A percentile compares a stretch with the other conserved stretches of the same genome.
Evolutionary conservation across 2,888 invertebrate genomes (phyloP).

Genomic region (Keiferia lycopersicella): DNA sequence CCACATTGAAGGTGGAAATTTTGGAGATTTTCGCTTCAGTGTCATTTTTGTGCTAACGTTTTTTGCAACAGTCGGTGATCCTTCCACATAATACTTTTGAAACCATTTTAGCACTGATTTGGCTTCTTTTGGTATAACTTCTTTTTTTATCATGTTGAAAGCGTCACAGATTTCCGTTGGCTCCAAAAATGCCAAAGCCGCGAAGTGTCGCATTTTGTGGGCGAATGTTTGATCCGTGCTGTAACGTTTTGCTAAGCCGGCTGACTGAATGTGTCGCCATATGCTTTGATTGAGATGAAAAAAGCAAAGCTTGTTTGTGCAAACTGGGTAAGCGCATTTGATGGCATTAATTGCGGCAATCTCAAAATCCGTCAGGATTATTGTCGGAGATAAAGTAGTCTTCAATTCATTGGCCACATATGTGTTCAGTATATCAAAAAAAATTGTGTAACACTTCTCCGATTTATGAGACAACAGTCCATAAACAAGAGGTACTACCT

Average conservation of each 20-base stretch:
- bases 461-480: too few species aligned
- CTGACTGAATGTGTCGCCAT: conserved; percentile 1
- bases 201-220: conserved; percentile 16
- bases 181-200: conserved; percentile 19
- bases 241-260: conserved; percentile 7
- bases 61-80: neutral
- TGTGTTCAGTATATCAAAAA: too few species aligned
- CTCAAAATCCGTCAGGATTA: neutral
- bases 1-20: neutral
- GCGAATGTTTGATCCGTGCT: neutral
- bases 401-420: too few species aligned
- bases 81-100: conserved; percentile 1
- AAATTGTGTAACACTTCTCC: too few species aligned
- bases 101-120: neutral
- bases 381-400: too few species aligned
- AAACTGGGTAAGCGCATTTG: neutral
- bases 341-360: neutral
- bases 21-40: neutral
- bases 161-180: conserved; percentile 14
- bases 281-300: conserved; percentile 3
- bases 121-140: neutral
- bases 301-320: neutral
- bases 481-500: too few species aligned
- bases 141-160: conserved; percentile 15
- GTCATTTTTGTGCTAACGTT: neutral